Percentiles rank a stretch among this genome's conserved stretches.
These are phyloP conservation scores for Cosmorhoe ocellata DNA, from an alignment of 2,888 invertebrate genomes.

Conservation along the genomic window DNA sequence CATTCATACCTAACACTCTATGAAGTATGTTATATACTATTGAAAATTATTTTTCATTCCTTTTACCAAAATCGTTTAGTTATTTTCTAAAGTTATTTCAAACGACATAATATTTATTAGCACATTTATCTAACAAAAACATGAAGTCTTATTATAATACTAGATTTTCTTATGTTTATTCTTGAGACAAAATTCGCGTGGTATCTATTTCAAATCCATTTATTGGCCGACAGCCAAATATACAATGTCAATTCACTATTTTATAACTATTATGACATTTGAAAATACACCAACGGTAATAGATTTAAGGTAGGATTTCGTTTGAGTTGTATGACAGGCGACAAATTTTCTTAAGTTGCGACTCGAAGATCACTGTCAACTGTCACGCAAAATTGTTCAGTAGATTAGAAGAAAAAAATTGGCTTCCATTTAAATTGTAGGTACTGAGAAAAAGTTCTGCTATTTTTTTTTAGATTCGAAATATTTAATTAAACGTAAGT, in stretches of 20 bases:
- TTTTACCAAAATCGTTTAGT: not conserved
- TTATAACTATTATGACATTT: not conserved
- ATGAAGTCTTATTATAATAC: not conserved
- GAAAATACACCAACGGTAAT: slow-evolving; percentile 6
- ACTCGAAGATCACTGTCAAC: slow-evolving; percentile 6
- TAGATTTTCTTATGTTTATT: slow-evolving; percentile 1
- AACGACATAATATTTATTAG: not conserved
- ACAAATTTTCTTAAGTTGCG: not conserved
- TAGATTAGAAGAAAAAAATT: too few relatives aligned
- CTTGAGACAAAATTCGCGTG: slow-evolving; percentile 4
- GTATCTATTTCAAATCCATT: slow-evolving; percentile 20
- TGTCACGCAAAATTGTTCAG: slow-evolving; percentile 7
- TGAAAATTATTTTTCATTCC: too few relatives aligned
- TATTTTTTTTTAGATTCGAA: too few relatives aligned
- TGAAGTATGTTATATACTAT: too few relatives aligned
- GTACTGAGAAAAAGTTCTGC: too few relatives aligned
- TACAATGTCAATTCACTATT: slow-evolving; percentile 15
- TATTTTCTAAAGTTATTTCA: not conserved
- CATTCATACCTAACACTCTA: too few relatives aligned
- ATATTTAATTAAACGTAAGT: too few relatives aligned
- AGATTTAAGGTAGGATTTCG: not conserved
- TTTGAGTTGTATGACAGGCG: not conserved
- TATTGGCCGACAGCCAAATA: slow-evolving; percentile 15
- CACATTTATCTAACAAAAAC: not conserved
- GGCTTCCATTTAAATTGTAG: too few relatives aligned